Evolutionary conservation across 2,888 invertebrate genomes (phyloP), one percentile per base, ranked within the genome.

Genomic region (Branchellion lobata): DNA sequence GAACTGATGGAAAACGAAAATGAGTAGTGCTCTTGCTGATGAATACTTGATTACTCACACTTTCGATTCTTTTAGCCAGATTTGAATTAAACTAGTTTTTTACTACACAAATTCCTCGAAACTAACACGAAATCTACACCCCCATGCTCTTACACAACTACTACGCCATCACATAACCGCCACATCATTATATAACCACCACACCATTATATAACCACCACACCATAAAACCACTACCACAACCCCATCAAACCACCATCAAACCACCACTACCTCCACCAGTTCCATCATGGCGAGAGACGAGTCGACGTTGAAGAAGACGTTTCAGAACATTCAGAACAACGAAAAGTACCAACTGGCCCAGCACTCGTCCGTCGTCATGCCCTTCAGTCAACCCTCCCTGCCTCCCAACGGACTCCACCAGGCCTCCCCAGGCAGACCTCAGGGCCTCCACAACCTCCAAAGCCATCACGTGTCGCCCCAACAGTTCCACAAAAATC

Each of bases 311-410:
- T 90, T 99, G 81, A 92, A 96, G 71, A 91, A 97, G 81, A 98
- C 98, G 90, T 99, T 99, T 91, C 96, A 96, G 88, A 95, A 96
- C 88, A 95, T 98, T 84, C 98, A 98, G 89, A 86, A 86, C 79
- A 83, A 85, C 14, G 86, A 86, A 80, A 85, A 83, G 3, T 53
- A 47, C 33, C 29, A 57, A 1, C 77, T 61, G 11, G 34, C 77
- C 1, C 77, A 47, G 31, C 65, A 61, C 18, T 33, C 61, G 18
- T 61, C 36, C 61, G 53, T 61, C 36, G n/a, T 29, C n/a, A 3
- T 65, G 65, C 77, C 77, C 11, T 47, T 40, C 36, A 47, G 5
- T 31, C 75, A 47, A 1, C 75, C 51, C n/a, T 40, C 31, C 29
- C n/a, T 75, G 11, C 77, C 47, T 33, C 65, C 65, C 21, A 33